phyloP scores from a whole-genome alignment of 1,140 invertebrate genomes.

The Halictus rubicundus region DNA sequence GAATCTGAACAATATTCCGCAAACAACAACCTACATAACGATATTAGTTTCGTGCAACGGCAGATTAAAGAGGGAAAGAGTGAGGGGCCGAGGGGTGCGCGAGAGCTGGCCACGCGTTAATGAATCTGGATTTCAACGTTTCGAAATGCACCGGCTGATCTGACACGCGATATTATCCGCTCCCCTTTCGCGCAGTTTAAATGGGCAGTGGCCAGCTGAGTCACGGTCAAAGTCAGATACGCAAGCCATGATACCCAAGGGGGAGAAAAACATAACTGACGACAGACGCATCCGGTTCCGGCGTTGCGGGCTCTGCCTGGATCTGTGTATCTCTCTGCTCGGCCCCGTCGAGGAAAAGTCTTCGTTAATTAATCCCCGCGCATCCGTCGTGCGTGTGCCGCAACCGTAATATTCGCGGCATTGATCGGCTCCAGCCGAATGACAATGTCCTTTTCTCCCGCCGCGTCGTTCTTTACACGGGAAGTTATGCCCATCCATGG shows the following conservation, averaged over 20 bases:
- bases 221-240: slow-evolving; percentile 76
- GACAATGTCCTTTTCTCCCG: slow-evolving; percentile 43
- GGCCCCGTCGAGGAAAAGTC: slow-evolving; percentile 36
- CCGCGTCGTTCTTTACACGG: background rate
- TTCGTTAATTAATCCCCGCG: slow-evolving; percentile 70
- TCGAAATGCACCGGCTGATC: slow-evolving; percentile 47
- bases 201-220: slow-evolving; percentile 68
- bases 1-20: no score
- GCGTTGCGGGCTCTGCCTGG: slow-evolving; percentile 9
- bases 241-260: slow-evolving; percentile 56
- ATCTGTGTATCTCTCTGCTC: background rate
- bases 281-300: slow-evolving; percentile 77
- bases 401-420: slow-evolving; percentile 11
- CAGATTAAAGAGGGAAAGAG: no score
- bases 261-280: slow-evolving; percentile 67
- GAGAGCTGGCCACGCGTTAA: slow-evolving; percentile 33
- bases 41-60: no score
- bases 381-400: slow-evolving; percentile 5
- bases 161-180: slow-evolving; percentile 64
- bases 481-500: slow-evolving; percentile 12
- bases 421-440: slow-evolving; percentile 26
- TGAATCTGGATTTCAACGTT: slow-evolving; percentile 52
- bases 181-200: slow-evolving; percentile 50
- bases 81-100: no score
- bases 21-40: no score